Conservation (phyloP, 1,140 invertebrate species). For the Diplogasteroides magnus region DNA sequence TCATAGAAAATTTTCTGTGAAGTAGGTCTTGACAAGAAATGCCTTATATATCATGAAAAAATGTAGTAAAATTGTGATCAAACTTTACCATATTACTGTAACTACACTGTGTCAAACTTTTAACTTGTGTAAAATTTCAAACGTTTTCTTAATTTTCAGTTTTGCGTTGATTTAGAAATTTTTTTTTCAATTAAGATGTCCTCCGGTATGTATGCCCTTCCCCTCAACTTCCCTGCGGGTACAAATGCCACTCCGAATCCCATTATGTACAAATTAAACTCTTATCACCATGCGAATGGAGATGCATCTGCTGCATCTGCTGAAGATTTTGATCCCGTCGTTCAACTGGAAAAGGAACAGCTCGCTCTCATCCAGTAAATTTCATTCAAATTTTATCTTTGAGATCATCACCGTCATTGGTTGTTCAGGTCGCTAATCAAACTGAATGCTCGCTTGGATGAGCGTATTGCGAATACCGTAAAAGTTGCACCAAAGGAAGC, state of each 20-base stretch:
- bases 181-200: no score
- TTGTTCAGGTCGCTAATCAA: neutral
- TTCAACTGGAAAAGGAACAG: constrained; percentile 20
- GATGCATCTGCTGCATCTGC: neutral
- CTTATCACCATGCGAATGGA: neutral
- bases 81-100: no score
- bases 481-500: constrained; percentile 1
- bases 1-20: no score
- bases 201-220: neutral
- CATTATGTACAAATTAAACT: neutral
- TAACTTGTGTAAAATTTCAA: no score
- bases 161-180: no score
- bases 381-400: neutral
- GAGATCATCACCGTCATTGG: constrained; percentile 3
- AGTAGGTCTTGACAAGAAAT: no score
- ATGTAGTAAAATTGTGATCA: no score
- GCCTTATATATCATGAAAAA: no score
- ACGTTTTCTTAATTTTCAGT: no score
- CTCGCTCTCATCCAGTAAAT: constrained; percentile 11
- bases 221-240: neutral
- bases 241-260: neutral
- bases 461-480: neutral
- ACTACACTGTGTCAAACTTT: no score
- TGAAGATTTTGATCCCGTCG: constrained; percentile 11
- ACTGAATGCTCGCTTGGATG: neutral